Percentiles rank a stretch among this genome's conserved stretches.
Conservation (phyloP, 2,888 invertebrate species). For the Platypus cylindrus region DNA sequence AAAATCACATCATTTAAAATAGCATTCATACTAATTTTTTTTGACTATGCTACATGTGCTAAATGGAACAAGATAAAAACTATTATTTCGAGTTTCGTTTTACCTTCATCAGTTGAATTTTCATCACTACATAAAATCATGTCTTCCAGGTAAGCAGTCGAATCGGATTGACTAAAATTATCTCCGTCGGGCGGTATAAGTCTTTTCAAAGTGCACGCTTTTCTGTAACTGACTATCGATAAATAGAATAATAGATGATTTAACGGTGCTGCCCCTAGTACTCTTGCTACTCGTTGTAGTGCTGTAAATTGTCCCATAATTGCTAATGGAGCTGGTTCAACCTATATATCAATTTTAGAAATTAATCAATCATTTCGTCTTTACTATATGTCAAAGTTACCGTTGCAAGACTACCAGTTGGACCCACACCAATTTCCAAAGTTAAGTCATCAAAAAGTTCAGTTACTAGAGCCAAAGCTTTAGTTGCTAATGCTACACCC, state of each 20-base stretch:
- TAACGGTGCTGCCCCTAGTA: conserved; percentile 58
- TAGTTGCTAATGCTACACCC: conserved; percentile 78
- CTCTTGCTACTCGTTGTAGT: conserved; percentile 54
- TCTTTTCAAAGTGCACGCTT: conserved; percentile 74
- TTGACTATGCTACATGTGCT: too few relatives aligned
- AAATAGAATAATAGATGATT: conserved; percentile 78
- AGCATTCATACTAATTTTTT: neutral
- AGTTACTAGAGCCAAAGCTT: conserved; percentile 65
- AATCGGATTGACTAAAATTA: conserved; percentile 76
- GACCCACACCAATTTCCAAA: conserved; percentile 48
- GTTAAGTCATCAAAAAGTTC: conserved; percentile 66
- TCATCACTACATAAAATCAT: conserved; percentile 85
- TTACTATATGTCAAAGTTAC: conserved; percentile 13
- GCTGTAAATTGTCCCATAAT: conserved; percentile 54
- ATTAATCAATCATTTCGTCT: conserved; percentile 3
- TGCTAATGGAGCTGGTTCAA: conserved; percentile 49
- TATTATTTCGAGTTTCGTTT: too few relatives aligned
- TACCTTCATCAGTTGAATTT: conserved; percentile 79
- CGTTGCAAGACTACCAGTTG: conserved; percentile 25
- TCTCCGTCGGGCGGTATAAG: conserved; percentile 76
- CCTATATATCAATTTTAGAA: conserved; percentile 25
- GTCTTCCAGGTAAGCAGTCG: conserved; percentile 93
- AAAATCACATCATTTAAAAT: conserved; percentile 4
- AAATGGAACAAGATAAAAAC: too few relatives aligned
- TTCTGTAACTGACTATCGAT: conserved; percentile 81